Evolutionary conservation across 2,797 vertebrate species (phyloP).

Genomic region (Poeciliopsis turneri): DNA sequence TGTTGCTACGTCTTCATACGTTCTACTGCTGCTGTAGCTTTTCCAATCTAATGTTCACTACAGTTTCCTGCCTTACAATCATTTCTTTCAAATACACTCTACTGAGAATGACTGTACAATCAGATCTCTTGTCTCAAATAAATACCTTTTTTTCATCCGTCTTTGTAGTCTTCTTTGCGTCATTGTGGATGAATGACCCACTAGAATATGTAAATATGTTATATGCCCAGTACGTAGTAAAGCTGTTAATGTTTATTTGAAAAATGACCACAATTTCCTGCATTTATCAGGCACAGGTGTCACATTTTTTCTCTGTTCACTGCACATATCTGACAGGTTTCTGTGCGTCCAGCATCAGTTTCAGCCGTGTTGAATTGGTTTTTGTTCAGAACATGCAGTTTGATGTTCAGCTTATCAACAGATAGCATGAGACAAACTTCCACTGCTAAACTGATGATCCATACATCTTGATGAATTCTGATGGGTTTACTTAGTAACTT

Average conservation of each 20-base stretch:
- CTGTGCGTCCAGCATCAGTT: not conserved
- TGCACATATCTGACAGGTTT: not conserved
- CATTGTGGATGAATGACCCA: not conserved
- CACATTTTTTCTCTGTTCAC: not conserved
- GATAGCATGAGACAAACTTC: no score
- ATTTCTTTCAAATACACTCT: not conserved
- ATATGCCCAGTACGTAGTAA: not conserved
- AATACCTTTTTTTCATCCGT: conserved; percentile 28
- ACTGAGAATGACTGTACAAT: conserved; percentile 5
- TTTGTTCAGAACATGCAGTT: no score
- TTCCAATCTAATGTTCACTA: not conserved
- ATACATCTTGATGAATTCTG: no score
- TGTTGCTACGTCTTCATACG: not conserved
- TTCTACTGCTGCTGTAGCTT: not conserved
- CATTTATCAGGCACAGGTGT: not conserved
- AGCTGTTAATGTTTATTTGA: not conserved
- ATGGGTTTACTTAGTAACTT: no score
- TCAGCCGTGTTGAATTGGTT: not conserved
- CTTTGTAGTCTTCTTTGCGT: not conserved
- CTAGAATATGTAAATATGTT: not conserved
- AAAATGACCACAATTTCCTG: not conserved
- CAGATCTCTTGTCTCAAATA: conserved; percentile 32
- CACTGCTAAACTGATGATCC: no score
- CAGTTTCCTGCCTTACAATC: not conserved
- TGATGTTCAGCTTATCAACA: no score